Evolutionary conservation across 1,140 invertebrate species (phyloP).

Genomic region (Sesamia nonagrioides): DNA sequence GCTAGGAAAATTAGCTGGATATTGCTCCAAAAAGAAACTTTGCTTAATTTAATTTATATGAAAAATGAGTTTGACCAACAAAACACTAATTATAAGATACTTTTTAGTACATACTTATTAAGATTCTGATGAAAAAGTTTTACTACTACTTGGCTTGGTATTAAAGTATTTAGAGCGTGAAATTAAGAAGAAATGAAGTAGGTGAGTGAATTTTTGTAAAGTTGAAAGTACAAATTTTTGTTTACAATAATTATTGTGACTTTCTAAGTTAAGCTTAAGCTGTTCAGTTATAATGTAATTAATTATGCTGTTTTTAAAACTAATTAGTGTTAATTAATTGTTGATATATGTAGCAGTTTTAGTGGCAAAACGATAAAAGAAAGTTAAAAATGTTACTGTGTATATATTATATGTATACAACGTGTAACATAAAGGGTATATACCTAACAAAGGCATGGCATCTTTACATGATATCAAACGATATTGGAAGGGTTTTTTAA

Average conservation of each 20-base stretch:
- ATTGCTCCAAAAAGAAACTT: conserved; percentile 6
- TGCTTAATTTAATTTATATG: conserved; percentile 3
- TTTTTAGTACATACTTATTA: not conserved
- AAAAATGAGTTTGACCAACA: conserved; percentile 2
- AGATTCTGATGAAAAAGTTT: not conserved
- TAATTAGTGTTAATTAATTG: conserved; percentile 23
- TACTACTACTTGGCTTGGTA: not conserved
- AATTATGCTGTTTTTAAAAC: not conserved
- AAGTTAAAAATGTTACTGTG: not conserved
- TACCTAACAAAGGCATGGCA: too few species aligned
- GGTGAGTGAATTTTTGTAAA: not conserved
- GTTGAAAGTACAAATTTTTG: not conserved
- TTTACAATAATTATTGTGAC: not conserved
- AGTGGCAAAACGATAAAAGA: conserved; percentile 4
- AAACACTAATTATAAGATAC: not conserved
- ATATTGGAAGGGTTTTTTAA: too few species aligned
- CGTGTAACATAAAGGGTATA: too few species aligned
- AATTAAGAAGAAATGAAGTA: not conserved
- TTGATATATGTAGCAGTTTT: not conserved
- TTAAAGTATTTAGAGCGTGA: not conserved
- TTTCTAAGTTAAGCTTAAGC: not conserved
- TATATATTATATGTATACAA: too few species aligned
- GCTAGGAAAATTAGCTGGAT: not conserved
- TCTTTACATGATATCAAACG: too few species aligned
- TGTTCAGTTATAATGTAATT: not conserved